These are phyloP conservation scores for Blastobasis adustella DNA, from an alignment of 2,888 invertebrate genomes.

Conservation along the genomic window DNA sequence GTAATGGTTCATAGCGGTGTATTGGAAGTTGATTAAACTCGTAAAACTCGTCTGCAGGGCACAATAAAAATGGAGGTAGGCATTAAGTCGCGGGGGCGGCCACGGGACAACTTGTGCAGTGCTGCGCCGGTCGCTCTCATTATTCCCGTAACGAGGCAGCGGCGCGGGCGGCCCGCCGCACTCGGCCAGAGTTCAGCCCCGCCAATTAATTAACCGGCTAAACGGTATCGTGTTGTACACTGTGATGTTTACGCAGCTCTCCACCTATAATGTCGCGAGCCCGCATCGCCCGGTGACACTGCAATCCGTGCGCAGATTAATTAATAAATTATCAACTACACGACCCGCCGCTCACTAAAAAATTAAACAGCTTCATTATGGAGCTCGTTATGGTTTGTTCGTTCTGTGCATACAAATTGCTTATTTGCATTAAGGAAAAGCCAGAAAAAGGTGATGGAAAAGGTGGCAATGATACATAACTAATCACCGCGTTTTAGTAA, in stretches of 20 bases:
- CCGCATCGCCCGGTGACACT: constrained; percentile 54
- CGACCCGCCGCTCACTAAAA: constrained; percentile 56
- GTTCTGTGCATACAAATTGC: constrained; percentile 62
- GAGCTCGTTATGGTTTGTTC: constrained; percentile 50
- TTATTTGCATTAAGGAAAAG: constrained; percentile 49
- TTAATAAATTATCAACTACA: constrained; percentile 60
- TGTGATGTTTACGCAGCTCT: constrained; percentile 70
- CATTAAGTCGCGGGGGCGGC: constrained; percentile 19
- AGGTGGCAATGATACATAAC: constrained; percentile 15
- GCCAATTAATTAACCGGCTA: constrained; percentile 71
- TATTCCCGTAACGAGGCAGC: constrained; percentile 67
- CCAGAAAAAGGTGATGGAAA: constrained; percentile 30
- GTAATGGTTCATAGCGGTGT: constrained; percentile 7
- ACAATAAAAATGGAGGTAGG: constrained; percentile 45
- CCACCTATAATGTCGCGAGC: constrained; percentile 62
- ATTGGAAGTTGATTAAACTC: constrained; percentile 35
- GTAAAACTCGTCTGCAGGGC: constrained; percentile 34
- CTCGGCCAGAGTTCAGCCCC: constrained; percentile 44
- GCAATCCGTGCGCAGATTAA: constrained; percentile 56
- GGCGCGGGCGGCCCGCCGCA: constrained; percentile 34
- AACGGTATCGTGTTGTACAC: constrained; percentile 71
- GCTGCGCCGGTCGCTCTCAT: constrained; percentile 52
- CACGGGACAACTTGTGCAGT: constrained; percentile 45
- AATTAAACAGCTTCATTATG: constrained; percentile 65
- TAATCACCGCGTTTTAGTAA: neutral